These are phyloP conservation scores for Brachylomia viminalis DNA, from an alignment of 2,888 invertebrate species.

Conservation along the genomic window DNA sequence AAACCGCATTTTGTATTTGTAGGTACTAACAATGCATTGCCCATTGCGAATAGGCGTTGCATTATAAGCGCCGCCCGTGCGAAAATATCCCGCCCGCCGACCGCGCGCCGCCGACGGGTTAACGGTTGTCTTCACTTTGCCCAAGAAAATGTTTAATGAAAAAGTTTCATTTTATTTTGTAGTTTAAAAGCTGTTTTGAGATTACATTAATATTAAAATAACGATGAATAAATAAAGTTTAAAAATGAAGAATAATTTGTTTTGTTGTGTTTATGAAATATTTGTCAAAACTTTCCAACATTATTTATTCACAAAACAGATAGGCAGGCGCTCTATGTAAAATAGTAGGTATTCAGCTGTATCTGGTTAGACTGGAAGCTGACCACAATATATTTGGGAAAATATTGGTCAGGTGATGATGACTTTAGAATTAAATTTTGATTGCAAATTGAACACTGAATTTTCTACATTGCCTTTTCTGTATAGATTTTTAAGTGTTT, in stretches of 20 bases:
- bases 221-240: background rate
- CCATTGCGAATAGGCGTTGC: constrained; percentile 65
- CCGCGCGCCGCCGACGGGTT: constrained; percentile 64
- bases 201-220: background rate
- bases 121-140: constrained; percentile 4
- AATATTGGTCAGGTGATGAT: background rate
- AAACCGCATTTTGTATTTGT: constrained; percentile 3
- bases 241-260: no score
- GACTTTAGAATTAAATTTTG: background rate
- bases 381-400: no score
- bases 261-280: no score
- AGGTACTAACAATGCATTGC: constrained; percentile 13
- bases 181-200: background rate
- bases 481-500: background rate
- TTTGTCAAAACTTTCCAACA: no score
- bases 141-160: background rate
- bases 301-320: no score
- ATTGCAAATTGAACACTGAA: background rate
- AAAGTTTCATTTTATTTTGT: background rate
- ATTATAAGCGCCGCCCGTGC: constrained; percentile 66
- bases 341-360: no score
- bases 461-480: background rate
- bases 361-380: no score
- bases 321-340: no score
- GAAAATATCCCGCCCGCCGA: constrained; percentile 61